Base-by-base conservation (phyloP, 2,888 invertebrate species). In the Cordilura impudica region DNA sequence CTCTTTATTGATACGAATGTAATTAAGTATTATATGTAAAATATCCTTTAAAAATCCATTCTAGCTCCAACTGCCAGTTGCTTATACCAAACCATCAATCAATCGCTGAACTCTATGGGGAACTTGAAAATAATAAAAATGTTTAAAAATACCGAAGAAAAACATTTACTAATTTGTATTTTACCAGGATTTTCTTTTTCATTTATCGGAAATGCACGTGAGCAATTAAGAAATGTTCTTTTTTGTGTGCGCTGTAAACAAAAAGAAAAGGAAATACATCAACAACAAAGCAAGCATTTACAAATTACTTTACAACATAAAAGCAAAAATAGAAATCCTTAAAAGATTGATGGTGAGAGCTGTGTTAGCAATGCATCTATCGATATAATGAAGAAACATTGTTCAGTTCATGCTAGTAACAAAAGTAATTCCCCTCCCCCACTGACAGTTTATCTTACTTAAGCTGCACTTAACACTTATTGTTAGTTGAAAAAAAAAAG, bases 271-370 rank as follows among this genome's bases (percentile, higher is more conserved):
- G 16, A 35, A 16, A 61, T 26, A 54, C n/a, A n/a, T n/a, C n/a
- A n/a, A n/a, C n/a, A n/a, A n/a, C 53, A 18, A 54, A 14, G 69
- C 26, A 71, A 63, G 56, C 71, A 75, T 71, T 79, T 75, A 79
- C 79, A 79, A 79, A 75, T 75, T 75, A 66, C 74, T 79, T 71
- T 75, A 71, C 74, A 49, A 71, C 79, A 74, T 26, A 61, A 61
- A 71, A 60, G 31, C 58, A 66, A 71, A 74, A 75, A 29, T 51
- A 67, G 29, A 74, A 79, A 71, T 71, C 71, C 75, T 63, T 63
- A 67, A 60, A 75, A 79, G 74, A 79, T 79, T 79, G 79, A 79
- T 79, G 58, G 26, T 39, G 61, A 26, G 47, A 60, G 49, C 29
- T 67, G 66, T 45, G 49, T 75, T 75, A 66, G 70, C 61, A 61